Evolutionary conservation across 1,140 invertebrate genomes (phyloP).

Genomic region (Mizuhopecten yessoensis): DNA sequence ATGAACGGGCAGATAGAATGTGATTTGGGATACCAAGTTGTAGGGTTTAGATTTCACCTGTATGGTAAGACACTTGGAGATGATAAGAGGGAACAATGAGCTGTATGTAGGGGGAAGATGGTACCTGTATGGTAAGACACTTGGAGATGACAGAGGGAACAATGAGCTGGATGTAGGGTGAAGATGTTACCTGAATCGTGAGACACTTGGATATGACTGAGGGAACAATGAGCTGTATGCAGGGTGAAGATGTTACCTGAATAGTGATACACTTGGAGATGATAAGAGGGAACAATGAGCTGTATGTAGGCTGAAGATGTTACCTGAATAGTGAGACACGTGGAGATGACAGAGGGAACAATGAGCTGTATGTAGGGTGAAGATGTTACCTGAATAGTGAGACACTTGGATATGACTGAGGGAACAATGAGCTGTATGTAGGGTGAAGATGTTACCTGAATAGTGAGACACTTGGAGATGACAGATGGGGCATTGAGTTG

Average conservation of each 20-base stretch:
- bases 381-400: constrained; percentile 63
- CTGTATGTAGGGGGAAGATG: too few species aligned
- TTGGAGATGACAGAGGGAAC: constrained; percentile 62
- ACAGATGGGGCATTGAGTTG: constrained; percentile 66
- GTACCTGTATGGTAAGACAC: constrained; percentile 69
- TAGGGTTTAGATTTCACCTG: constrained; percentile 58
- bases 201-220: constrained; percentile 51
- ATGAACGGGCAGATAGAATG: too few species aligned
- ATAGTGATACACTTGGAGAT: constrained; percentile 57
- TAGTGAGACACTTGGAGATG: constrained; percentile 64
- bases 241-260: constrained; percentile 59
- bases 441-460: constrained; percentile 60
- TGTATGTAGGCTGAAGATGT: too few species aligned
- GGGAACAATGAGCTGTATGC: background rate
- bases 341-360: constrained; percentile 60
- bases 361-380: constrained; percentile 65
- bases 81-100: background rate
- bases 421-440: background rate
- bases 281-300: background rate
- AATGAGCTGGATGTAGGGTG: constrained; percentile 66
- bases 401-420: constrained; percentile 50
- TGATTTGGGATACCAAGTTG: too few species aligned
- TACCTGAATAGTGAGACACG: constrained; percentile 68
- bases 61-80: constrained; percentile 58
- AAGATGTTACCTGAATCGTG: constrained; percentile 63